Evolutionary conservation across 2,113 vertebrate species (phyloP), one percentile per base, ranked within the genome.

Genomic region (Tetrax tetrax): DNA sequence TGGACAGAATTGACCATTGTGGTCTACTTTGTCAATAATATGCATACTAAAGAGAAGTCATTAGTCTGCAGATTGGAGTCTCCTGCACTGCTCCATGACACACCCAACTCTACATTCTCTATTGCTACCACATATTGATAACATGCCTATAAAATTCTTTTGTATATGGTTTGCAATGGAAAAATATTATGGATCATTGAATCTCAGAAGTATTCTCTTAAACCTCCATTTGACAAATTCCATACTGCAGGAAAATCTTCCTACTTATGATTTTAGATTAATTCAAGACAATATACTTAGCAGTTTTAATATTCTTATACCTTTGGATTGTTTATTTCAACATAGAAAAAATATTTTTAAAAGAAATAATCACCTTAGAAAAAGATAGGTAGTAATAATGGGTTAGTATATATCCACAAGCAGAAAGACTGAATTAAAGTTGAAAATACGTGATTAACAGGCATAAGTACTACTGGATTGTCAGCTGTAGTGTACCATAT

Each of bases 61-160:
- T 81, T 96, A 74, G 37, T 56, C 87, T 94, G 81, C 64, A 90
- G 88, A 70, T 7, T 85, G 57, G 59, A 92, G 68, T 72, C 63
- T 61, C 35, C 31, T 76, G 77, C 80, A 71, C 74, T 43, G 19
- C 48, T 76, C 69, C 47, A 13, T 66, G n/a, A 70, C 48, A 59
- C 70, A 94, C 68, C 27, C 43, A 54, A n/a, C 81, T 79, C 74
- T 79, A 83, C 28, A 19, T 84, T 90, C 79, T 57, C 33, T 82
- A 8, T 70, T 95, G 71, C 8, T 29, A 81, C 35, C 76, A 29
- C 38, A 10, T 71, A 78, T 89, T 54, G 89, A 41, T 68, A 93
- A 78, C 69, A 81, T 80, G 61, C 35, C 9, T 41, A 56, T 72
- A 76, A 56, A 72, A 95, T 64, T 81, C 37, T n/a, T 68, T 59